Conservation (phyloP, 2,888 invertebrate species). For the Carterocephalus palaemon region DNA sequence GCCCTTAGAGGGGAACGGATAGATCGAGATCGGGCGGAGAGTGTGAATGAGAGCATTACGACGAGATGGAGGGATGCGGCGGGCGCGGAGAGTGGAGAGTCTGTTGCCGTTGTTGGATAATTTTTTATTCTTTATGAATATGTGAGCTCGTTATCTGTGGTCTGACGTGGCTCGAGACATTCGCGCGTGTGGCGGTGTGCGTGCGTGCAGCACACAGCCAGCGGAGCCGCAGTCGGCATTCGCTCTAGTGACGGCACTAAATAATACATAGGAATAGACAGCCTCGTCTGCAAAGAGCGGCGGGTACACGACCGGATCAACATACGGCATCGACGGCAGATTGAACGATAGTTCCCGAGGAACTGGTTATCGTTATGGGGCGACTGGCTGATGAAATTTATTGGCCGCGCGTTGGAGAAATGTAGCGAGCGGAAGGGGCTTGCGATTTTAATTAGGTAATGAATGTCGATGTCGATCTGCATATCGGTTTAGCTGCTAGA, state of each 20-base stretch:
- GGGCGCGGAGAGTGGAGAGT: slow-evolving; percentile 55
- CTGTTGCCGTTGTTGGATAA: slow-evolving; percentile 58
- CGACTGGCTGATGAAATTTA: slow-evolving; percentile 79
- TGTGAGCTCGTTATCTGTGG: slow-evolving; percentile 75
- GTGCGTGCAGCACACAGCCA: slow-evolving; percentile 36
- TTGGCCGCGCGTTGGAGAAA: slow-evolving; percentile 78
- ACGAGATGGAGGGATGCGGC: slow-evolving; percentile 50
- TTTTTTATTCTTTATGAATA: slow-evolving; percentile 80
- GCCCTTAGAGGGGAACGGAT: slow-evolving; percentile 70
- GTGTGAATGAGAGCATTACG: slow-evolving; percentile 77
- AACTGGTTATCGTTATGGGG: slow-evolving; percentile 79
- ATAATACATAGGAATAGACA: slow-evolving; percentile 77
- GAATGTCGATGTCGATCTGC: slow-evolving; percentile 79
- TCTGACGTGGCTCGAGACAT: slow-evolving; percentile 60
- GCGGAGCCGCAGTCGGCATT: slow-evolving; percentile 41
- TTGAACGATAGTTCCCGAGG: slow-evolving; percentile 79
- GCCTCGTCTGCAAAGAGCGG: slow-evolving; percentile 72
- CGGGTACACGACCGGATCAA: slow-evolving; percentile 78
- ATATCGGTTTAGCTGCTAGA: slow-evolving; percentile 76
- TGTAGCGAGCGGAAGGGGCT: slow-evolving; percentile 79
- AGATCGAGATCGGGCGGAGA: slow-evolving; percentile 71
- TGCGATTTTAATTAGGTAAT: slow-evolving; percentile 80
- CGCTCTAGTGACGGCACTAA: slow-evolving; percentile 67
- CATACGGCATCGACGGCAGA: slow-evolving; percentile 78
- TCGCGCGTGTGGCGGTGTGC: slow-evolving; percentile 49